phyloP scores from a whole-genome alignment of 2,888 invertebrate species.

The Drosophila quinaria region DNA sequence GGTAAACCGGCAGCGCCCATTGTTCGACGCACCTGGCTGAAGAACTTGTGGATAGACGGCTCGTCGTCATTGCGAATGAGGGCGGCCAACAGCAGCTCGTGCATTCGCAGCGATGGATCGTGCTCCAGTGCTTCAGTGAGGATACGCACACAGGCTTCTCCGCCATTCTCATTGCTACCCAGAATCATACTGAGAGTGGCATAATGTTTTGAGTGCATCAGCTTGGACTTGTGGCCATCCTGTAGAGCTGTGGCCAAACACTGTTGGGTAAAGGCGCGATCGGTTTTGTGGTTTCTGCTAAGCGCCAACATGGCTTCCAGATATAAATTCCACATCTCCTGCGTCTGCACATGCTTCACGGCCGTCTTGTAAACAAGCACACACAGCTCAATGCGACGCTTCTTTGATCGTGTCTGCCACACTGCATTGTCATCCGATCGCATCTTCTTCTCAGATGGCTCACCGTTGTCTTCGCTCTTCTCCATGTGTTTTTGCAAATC shows the following conservation, averaged over 20 bases:
- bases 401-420: slow-evolving; percentile 79
- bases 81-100: slow-evolving; percentile 86
- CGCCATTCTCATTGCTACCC: slow-evolving; percentile 49
- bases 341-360: slow-evolving; percentile 86
- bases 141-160: slow-evolving; percentile 61
- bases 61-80: slow-evolving; percentile 85
- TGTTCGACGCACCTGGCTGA: slow-evolving; percentile 81
- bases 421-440: slow-evolving; percentile 33
- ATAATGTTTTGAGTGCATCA: slow-evolving; percentile 87
- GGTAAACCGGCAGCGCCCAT: slow-evolving; percentile 68
- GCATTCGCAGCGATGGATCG: slow-evolving; percentile 82
- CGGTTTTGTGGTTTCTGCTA: slow-evolving; percentile 85
- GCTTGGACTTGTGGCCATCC: slow-evolving; percentile 86
- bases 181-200: slow-evolving; percentile 78
- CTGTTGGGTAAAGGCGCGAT: slow-evolving; percentile 86
- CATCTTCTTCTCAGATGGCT: slow-evolving; percentile 44
- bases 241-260: slow-evolving; percentile 86
- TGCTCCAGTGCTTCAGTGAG: slow-evolving; percentile 86
- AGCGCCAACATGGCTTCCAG: slow-evolving; percentile 87
- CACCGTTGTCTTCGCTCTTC: slow-evolving; percentile 39
- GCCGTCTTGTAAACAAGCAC: slow-evolving; percentile 86
- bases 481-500: slow-evolving; percentile 53
- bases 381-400: slow-evolving; percentile 86
- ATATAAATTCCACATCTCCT: slow-evolving; percentile 87
- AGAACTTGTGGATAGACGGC: slow-evolving; percentile 85